Evolutionary conservation across 2,113 vertebrate species (phyloP).

Genomic region (Myotis davidii): DNA sequence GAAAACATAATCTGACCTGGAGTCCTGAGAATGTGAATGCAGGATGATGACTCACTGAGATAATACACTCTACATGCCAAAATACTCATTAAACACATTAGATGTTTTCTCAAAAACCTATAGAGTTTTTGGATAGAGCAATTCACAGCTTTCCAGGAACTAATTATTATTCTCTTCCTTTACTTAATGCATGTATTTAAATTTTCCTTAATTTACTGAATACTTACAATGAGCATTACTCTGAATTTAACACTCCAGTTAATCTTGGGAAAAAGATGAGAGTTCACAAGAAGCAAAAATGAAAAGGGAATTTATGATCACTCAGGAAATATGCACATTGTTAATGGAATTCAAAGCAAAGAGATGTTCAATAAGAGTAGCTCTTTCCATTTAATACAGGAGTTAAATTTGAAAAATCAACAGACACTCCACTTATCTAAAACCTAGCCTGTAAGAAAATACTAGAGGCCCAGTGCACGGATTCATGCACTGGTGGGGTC

Average conservation of each 20-base stretch:
- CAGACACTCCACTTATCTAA: background rate
- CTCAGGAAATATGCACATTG: conserved; percentile 3
- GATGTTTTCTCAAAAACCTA: conserved; percentile 37
- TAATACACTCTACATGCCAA: background rate
- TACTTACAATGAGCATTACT: conserved; percentile 52
- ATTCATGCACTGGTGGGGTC: too few relatives aligned
- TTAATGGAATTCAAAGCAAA: conserved; percentile 43
- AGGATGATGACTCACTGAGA: background rate
- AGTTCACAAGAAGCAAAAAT: conserved; percentile 29
- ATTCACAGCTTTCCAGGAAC: conserved; percentile 50
- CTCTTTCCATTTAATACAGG: background rate
- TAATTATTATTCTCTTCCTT: conserved; percentile 44
- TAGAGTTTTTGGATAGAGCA: background rate
- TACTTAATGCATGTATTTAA: conserved; percentile 28
- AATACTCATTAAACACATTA: background rate
- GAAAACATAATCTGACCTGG: background rate
- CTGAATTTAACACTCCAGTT: conserved; percentile 42
- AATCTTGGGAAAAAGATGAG: conserved; percentile 28
- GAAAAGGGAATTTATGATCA: conserved; percentile 30
- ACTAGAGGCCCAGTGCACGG: too few relatives aligned
- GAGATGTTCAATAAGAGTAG: background rate
- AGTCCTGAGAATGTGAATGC: background rate
- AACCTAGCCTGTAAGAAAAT: background rate
- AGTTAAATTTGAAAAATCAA: conserved; percentile 18
- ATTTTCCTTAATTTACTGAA: conserved; percentile 61